Conservation (phyloP, 2,797 vertebrate species). For the Gastrophryne carolinensis region DNA sequence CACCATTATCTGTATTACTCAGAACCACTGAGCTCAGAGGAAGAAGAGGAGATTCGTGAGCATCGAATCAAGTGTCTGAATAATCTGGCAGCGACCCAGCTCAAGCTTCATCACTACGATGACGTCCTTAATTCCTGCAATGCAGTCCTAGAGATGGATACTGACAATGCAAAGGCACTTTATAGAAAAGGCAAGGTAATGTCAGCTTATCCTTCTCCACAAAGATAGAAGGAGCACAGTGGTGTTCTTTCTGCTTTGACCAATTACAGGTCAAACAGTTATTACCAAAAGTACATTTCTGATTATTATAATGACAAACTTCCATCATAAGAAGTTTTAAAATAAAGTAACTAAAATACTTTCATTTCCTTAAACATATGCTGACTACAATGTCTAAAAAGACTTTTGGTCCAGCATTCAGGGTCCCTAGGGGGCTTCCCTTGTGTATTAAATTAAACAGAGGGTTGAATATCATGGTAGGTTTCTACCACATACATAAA, state of each 20-base stretch:
- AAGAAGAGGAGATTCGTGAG: constrained; percentile 76
- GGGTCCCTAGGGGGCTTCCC: too few relatives aligned
- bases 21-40: constrained; percentile 54
- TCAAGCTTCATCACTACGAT: constrained; percentile 73
- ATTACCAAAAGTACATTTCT: neutral
- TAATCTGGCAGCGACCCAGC: constrained; percentile 76
- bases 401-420: too few relatives aligned
- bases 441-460: too few relatives aligned
- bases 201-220: neutral
- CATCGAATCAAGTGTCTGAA: constrained; percentile 84
- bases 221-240: neutral
- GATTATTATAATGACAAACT: neutral
- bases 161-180: constrained; percentile 77
- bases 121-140: constrained; percentile 76
- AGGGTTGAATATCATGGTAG: too few relatives aligned
- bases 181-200: constrained; percentile 79
- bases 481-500: too few relatives aligned
- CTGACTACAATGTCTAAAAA: too few relatives aligned
- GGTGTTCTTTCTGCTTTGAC: neutral
- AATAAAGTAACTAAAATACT: too few relatives aligned
- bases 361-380: too few relatives aligned
- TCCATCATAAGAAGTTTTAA: neutral
- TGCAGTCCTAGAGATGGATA: constrained; percentile 72
- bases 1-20: constrained; percentile 45
- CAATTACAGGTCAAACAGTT: neutral